These are phyloP conservation scores for Heteropelma amictum DNA, from an alignment of 2,888 invertebrate species.

Conservation along the genomic window DNA sequence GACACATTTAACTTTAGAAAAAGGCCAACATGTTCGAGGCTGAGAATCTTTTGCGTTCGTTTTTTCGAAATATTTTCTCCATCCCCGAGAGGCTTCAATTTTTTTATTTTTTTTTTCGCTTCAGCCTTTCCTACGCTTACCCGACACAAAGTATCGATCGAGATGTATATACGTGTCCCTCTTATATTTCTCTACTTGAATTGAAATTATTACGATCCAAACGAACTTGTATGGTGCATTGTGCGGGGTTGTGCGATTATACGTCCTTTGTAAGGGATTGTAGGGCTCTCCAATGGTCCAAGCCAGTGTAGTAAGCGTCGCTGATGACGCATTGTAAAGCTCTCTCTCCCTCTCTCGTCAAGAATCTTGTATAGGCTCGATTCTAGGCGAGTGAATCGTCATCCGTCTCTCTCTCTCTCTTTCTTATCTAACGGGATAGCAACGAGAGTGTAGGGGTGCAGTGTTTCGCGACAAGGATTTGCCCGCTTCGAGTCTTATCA, in stretches of 20 bases:
- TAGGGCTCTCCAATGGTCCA: slow-evolving; percentile 73
- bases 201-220: slow-evolving; percentile 78
- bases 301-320: slow-evolving; percentile 66
- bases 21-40: too few species aligned
- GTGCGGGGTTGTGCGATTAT: slow-evolving; percentile 73
- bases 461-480: slow-evolving; percentile 13
- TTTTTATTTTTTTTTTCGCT: too few species aligned
- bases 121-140: too few species aligned
- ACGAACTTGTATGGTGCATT: slow-evolving; percentile 77
- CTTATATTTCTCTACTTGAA: slow-evolving; percentile 67
- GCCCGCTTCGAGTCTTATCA: neutral
- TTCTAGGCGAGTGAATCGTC: slow-evolving; percentile 28
- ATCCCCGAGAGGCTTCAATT: too few species aligned
- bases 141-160: too few species aligned
- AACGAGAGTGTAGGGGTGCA: slow-evolving; percentile 10
- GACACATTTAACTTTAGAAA: too few species aligned
- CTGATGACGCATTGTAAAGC: slow-evolving; percentile 78
- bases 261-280: slow-evolving; percentile 74
- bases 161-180: neutral
- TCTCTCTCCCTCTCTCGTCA: slow-evolving; percentile 64
- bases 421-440: slow-evolving; percentile 11
- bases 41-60: too few species aligned
- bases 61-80: too few species aligned
- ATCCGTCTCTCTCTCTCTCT: slow-evolving; percentile 10
- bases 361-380: slow-evolving; percentile 65